Base-by-base conservation (phyloP, 2,888 invertebrate genomes). In the Drosophila leonis region DNA sequence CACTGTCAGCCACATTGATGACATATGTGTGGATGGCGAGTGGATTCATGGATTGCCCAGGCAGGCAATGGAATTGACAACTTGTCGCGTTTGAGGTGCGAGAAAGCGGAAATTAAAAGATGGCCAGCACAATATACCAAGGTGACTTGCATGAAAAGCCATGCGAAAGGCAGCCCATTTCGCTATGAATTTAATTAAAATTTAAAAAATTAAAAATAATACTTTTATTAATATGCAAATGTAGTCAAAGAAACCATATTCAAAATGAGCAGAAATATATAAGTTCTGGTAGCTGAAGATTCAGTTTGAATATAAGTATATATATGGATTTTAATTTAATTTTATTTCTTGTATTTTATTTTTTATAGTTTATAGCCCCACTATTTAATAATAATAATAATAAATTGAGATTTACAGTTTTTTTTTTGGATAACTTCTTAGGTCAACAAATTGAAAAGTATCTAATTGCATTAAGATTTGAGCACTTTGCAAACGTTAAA, bases 11-110 rank as follows among this genome's bases (percentile, higher is more conserved):
- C 56, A 56, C 55, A 20, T 39, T 55, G 72, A 41, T 29, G 55
- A 72, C 72, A 75, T 55, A 67, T 81, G 65, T 84, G 61, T 78
- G 61, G 63, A 46, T 31, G 29, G 29, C 6, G 48, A 6, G 31
- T 20, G 48, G 49, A 13, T 71, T 15, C 56, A 39, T 35, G 54
- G 69, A 56, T 41, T 41, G 41, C n/a, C 49, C 41, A 20, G 9
- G 10, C 46, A 44, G 48, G 63, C n/a, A 63, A 65, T 52, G 52
- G 37, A 67, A 65, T 31, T 54, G 55, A 46, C 70, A 80, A 52
- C 60, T 82, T 67, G 73, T 29, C 46, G 66, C 29, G 42, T 31
- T 41, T 10, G 24, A 31, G 24, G 31, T 39, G 13, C 20, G 29
- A 33, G 37, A 44, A 57, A 59, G 27, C 39, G 56, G 39, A 70